Evolutionary conservation across 2,113 vertebrate species (phyloP), one percentile per base, ranked within the genome.

Genomic region (Meriones unguiculatus): DNA sequence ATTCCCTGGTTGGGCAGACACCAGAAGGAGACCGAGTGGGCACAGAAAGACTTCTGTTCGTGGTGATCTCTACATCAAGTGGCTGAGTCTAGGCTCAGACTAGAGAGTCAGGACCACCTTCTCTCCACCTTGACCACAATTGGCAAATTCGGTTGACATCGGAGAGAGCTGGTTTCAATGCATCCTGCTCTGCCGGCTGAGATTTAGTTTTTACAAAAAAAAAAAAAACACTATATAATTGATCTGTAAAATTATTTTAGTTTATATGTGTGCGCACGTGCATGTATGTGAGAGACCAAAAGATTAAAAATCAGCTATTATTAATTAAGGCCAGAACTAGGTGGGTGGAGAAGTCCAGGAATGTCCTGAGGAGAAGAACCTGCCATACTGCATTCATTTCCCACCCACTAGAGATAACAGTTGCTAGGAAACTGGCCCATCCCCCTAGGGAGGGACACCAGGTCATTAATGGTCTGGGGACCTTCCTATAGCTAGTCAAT

Each of bases 181-280:
- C 84, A 80, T 1, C 91, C 91, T 93, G 87, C 95, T 97, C 90
- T 97, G 93, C 92, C 95, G 89, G 97, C 97, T 97, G 89, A 97
- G 94, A 91, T 96, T 97, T 97, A 22, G 84, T 10, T 67, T 50
- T 35, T 69, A 62, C 64, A 69, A 20, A 25, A 14, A 54, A 78
- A 50, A 50, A 96, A 95, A 91, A 91, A 91, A 96, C 25, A 88
- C 57, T 13, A 20, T 38, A 80, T 88, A 59, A 92, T 35, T 20
- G 17, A 80, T 78, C 77, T 65, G 64, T 50, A 14, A 46, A 65
- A 30, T 86, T 5, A 30, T 65, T 65, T 80, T 80, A 54, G 15
- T 78, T 65, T 80, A 64, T 64, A 59, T 25, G 57, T 82, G 24
- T 82, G 22, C n/a, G 57, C 38, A 13, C 10, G 20, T 38, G 35